Evolutionary conservation across 2,888 invertebrate genomes (phyloP).

Genomic region (Stegophylla sp.): DNA sequence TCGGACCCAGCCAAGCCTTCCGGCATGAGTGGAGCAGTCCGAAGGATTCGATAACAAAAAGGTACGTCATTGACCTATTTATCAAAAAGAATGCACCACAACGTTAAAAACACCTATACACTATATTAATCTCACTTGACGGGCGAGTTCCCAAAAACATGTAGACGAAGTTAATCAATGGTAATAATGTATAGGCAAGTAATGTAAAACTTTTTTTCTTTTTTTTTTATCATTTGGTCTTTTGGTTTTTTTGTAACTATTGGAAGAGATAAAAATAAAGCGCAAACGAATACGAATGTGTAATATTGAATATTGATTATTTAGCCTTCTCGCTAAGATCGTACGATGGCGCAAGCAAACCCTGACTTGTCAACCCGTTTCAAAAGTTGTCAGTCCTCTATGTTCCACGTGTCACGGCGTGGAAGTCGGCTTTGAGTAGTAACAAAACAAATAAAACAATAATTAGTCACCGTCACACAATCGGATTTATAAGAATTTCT

Average conservation of each 20-base stretch:
- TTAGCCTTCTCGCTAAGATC: background rate
- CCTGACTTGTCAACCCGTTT: slow-evolving; percentile 11
- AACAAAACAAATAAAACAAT: slow-evolving; percentile 8
- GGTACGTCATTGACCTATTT: slow-evolving; percentile 34
- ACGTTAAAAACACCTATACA: background rate
- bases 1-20: background rate
- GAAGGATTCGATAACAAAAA: slow-evolving; percentile 32
- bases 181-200: background rate
- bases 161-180: background rate
- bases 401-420: no score
- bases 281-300: background rate
- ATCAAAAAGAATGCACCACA: background rate
- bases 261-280: background rate
- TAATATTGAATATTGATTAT: slow-evolving; percentile 23
- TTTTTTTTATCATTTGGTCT: slow-evolving; percentile 16
- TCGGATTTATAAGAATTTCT: no score
- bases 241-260: background rate
- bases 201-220: background rate
- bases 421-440: background rate
- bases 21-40: background rate
- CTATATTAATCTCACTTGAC: slow-evolving; percentile 26
- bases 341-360: slow-evolving; percentile 10
- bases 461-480: slow-evolving; percentile 7
- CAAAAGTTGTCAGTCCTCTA: background rate
- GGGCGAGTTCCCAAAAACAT: background rate